These are phyloP conservation scores for Papilio helenus DNA, from an alignment of 1,140 invertebrate species.

Conservation along the genomic window DNA sequence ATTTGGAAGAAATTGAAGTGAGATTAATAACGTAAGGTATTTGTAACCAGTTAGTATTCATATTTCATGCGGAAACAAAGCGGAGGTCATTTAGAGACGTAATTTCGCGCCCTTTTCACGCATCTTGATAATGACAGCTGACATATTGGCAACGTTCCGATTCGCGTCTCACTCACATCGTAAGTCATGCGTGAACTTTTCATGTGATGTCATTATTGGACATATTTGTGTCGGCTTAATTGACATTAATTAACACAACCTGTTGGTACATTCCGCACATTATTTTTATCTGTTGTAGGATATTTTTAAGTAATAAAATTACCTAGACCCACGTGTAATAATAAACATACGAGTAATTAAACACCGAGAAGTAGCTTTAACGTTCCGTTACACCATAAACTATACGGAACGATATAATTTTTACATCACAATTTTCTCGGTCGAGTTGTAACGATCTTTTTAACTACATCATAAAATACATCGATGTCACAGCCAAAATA, in stretches of 20 bases:
- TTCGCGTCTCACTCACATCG: conserved; percentile 39
- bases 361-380: neutral
- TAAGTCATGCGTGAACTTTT: conserved; percentile 22
- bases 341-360: neutral
- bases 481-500: conserved; percentile 15
- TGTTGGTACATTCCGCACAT: neutral
- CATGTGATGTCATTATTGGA: neutral
- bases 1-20: neutral
- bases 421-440: conserved; percentile 1
- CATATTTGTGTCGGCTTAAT: conserved; percentile 28
- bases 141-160: conserved; percentile 50
- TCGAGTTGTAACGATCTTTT: neutral
- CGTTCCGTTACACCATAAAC: conserved; percentile 11
- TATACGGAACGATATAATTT: neutral
- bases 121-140: conserved; percentile 44
- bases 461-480: conserved; percentile 14
- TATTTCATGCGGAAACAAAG: conserved; percentile 24
- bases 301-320: no score
- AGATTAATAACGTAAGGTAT: neutral
- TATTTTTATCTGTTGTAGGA: neutral
- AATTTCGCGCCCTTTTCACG: conserved; percentile 46
- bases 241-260: neutral
- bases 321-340: neutral
- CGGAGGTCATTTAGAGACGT: conserved; percentile 41
- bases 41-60: neutral